Evolutionary conservation across 2,113 vertebrate genomes (phyloP).

Genomic region (Mellivora capensis): DNA sequence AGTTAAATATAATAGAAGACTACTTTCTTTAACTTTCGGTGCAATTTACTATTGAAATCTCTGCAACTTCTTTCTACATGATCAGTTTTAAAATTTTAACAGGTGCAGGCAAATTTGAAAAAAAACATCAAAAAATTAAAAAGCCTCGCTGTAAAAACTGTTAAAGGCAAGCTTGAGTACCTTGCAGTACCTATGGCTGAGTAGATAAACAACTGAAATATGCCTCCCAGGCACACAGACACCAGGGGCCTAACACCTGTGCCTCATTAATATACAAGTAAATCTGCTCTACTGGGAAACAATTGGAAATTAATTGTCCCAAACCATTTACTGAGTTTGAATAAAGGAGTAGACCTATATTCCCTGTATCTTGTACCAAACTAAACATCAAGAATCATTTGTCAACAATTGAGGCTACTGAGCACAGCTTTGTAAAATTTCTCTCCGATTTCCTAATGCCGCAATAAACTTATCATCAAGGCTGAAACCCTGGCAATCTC

Average conservation of each 20-base stretch:
- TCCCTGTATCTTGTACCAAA: slow-evolving; percentile 77
- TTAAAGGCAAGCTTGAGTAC: slow-evolving; percentile 86
- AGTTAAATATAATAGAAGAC: slow-evolving; percentile 82
- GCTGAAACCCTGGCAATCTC: neutral
- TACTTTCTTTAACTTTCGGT: slow-evolving; percentile 82
- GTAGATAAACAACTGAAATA: slow-evolving; percentile 89
- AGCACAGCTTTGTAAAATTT: slow-evolving; percentile 53
- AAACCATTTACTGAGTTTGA: slow-evolving; percentile 87
- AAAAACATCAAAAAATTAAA: slow-evolving; percentile 83
- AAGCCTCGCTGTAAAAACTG: slow-evolving; percentile 85
- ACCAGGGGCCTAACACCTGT: slow-evolving; percentile 90
- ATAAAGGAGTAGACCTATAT: slow-evolving; percentile 84
- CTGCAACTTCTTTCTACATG: slow-evolving; percentile 84
- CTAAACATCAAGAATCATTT: slow-evolving; percentile 72
- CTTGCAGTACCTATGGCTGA: slow-evolving; percentile 86
- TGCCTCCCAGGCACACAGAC: slow-evolving; percentile 86
- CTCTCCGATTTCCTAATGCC: slow-evolving; percentile 50
- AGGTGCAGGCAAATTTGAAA: slow-evolving; percentile 84
- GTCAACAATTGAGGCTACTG: slow-evolving; percentile 59
- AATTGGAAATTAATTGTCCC: slow-evolving; percentile 92
- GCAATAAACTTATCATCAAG: slow-evolving; percentile 17
- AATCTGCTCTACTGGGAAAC: slow-evolving; percentile 89
- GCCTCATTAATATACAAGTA: slow-evolving; percentile 91
- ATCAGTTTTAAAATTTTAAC: slow-evolving; percentile 88
- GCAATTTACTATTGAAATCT: slow-evolving; percentile 83